Evolutionary conservation across 2,888 invertebrate species (phyloP).

Genomic region (Scaeva pyrastri): DNA sequence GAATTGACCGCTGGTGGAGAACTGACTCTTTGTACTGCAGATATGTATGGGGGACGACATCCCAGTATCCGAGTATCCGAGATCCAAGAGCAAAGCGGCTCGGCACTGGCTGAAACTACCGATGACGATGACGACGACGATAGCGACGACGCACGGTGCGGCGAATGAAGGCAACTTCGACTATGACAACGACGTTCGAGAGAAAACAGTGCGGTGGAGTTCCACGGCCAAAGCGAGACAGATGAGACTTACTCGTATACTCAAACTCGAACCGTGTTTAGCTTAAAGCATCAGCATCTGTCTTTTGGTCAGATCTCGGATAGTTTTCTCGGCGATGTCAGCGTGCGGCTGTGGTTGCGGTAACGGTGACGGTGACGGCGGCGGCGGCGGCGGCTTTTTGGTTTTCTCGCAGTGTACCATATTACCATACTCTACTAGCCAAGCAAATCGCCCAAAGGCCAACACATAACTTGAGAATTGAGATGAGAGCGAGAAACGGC

Average conservation of each 20-base stretch:
- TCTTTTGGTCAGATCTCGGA: slow-evolving; percentile 49
- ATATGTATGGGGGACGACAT: slow-evolving; percentile 59
- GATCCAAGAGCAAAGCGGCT: slow-evolving; percentile 52
- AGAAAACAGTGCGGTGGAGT: slow-evolving; percentile 46
- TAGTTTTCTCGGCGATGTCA: slow-evolving; percentile 46
- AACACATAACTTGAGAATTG: slow-evolving; percentile 46
- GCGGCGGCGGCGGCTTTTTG: slow-evolving; percentile 38
- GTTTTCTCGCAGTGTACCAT: slow-evolving; percentile 41
- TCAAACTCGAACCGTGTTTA: background rate
- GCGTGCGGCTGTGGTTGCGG: slow-evolving; percentile 33
- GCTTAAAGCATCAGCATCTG: slow-evolving; percentile 39
- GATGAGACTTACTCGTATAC: slow-evolving; percentile 46
- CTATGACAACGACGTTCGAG: slow-evolving; percentile 29
- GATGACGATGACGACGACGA: background rate
- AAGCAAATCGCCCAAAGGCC: slow-evolving; percentile 71
- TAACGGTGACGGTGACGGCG: no score
- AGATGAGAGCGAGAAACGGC: slow-evolving; percentile 52
- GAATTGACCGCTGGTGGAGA: slow-evolving; percentile 83
- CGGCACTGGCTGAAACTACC: slow-evolving; percentile 18
- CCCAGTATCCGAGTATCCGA: slow-evolving; percentile 30
- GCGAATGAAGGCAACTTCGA: no score
- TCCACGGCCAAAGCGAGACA: slow-evolving; percentile 54
- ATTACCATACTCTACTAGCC: slow-evolving; percentile 70
- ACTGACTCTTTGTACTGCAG: slow-evolving; percentile 79
- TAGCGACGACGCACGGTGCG: background rate